phyloP scores from a whole-genome alignment of 2,888 invertebrate genomes.

The Neoascia interrupta region DNA sequence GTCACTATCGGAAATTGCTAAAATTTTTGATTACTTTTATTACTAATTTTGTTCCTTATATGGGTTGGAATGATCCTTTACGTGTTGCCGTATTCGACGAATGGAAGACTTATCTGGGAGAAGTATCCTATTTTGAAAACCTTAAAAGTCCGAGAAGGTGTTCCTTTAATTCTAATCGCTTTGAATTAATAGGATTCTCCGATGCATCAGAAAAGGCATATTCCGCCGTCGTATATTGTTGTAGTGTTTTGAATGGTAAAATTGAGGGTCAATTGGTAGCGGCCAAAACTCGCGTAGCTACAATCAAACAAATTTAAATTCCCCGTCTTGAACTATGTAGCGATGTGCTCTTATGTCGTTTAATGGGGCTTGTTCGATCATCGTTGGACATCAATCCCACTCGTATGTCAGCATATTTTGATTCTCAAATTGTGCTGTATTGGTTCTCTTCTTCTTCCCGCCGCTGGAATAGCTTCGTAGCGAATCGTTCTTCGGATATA shows the following conservation, averaged over 20 bases:
- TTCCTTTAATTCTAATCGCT: background rate
- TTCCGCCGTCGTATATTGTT: background rate
- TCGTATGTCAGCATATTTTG: background rate
- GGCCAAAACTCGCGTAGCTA: background rate
- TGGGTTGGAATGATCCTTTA: background rate
- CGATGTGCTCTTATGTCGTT: constrained; percentile 1
- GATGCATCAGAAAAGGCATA: too few species aligned
- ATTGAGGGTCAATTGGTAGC: background rate
- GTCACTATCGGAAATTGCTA: background rate
- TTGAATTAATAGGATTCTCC: too few species aligned
- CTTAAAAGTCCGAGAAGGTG: background rate
- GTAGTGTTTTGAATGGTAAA: background rate
- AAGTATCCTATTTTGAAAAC: background rate
- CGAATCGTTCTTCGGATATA: background rate
- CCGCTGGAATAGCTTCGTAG: background rate
- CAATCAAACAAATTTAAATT: background rate
- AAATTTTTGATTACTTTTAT: background rate
- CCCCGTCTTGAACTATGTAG: constrained; percentile 9
- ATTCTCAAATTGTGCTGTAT: constrained; percentile 1
- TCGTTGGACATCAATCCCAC: too few species aligned
- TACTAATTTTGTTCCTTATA: background rate
- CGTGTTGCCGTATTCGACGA: background rate
- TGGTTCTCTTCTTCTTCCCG: constrained; percentile 7
- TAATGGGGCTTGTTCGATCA: background rate
- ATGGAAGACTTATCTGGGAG: background rate